These are phyloP conservation scores for Timandra comae DNA, from an alignment of 2,888 invertebrate genomes.

Conservation along the genomic window DNA sequence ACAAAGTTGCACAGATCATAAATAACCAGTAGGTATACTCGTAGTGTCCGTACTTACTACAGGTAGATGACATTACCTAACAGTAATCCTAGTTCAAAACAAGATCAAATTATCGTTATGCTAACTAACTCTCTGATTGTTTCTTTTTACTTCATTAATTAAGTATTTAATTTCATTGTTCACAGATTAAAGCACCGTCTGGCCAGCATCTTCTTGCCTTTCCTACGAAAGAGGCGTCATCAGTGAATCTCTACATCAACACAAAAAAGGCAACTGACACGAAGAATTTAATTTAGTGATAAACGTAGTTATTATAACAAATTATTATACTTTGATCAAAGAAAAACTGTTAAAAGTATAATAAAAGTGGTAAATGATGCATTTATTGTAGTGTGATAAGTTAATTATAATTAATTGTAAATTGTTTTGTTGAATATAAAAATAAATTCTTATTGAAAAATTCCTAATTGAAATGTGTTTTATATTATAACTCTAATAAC, in stretches of 20 bases:
- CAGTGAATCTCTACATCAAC: slow-evolving; percentile 30
- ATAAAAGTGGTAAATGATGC: slow-evolving; percentile 41
- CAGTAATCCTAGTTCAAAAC: background rate
- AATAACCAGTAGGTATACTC: too few relatives aligned
- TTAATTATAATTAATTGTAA: slow-evolving; percentile 40
- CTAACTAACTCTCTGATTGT: background rate
- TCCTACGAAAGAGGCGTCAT: slow-evolving; percentile 62
- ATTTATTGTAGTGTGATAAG: slow-evolving; percentile 51
- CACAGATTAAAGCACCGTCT: slow-evolving; percentile 72
- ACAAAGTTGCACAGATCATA: too few relatives aligned
- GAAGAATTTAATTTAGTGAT: slow-evolving; percentile 5
- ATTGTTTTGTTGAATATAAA: slow-evolving; percentile 73
- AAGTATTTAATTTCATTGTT: too few relatives aligned
- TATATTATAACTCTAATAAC: too few relatives aligned
- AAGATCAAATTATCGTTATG: background rate
- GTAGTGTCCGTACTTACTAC: too few relatives aligned
- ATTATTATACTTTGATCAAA: slow-evolving; percentile 4
- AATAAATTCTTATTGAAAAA: slow-evolving; percentile 73
- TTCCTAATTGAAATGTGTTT: slow-evolving; percentile 33
- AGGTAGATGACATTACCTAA: background rate
- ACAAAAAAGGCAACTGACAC: slow-evolving; percentile 16
- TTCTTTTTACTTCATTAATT: too few relatives aligned
- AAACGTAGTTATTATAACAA: background rate
- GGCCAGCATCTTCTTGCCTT: slow-evolving; percentile 70
- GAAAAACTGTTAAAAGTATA: slow-evolving; percentile 29